A percentile compares a stretch with the other conserved stretches of the same genome.
phyloP scores from a whole-genome alignment of 2,888 invertebrate species.

The Hirtodrosophila histrioides region DNA sequence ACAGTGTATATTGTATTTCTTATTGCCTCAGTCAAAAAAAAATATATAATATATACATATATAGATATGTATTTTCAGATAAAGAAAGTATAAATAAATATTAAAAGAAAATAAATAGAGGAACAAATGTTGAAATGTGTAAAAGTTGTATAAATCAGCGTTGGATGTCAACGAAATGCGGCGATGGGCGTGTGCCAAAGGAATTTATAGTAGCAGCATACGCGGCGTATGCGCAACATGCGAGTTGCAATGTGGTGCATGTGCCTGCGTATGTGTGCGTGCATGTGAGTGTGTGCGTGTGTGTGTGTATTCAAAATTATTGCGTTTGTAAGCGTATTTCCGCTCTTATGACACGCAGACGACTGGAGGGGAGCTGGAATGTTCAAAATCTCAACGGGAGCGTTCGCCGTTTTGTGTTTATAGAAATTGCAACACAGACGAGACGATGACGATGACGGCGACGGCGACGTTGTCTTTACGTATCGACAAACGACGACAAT shows the following conservation, averaged over 20 bases:
- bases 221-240: conserved; percentile 64
- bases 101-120: conserved; percentile 11
- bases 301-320: conserved; percentile 50
- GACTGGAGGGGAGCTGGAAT: background rate
- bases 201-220: conserved; percentile 60
- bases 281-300: background rate
- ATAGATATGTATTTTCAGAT: conserved; percentile 34
- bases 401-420: conserved; percentile 52
- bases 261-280: background rate
- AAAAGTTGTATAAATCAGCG: conserved; percentile 47
- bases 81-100: conserved; percentile 4
- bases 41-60: too few species aligned
- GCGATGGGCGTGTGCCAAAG: conserved; percentile 41
- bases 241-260: conserved; percentile 38
- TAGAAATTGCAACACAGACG: conserved; percentile 58
- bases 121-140: conserved; percentile 37
- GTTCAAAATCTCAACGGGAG: conserved; percentile 48
- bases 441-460: conserved; percentile 1
- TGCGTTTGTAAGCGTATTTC: conserved; percentile 65
- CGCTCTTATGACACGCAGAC: conserved; percentile 56
- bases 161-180: conserved; percentile 40
- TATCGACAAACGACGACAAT: conserved; percentile 56
- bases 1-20: conserved; percentile 16
- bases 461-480: conserved; percentile 42
- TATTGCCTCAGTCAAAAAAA: conserved; percentile 5